These are phyloP conservation scores for Microcebus jonahi DNA, from an alignment of 2,113 vertebrate species.

Conservation along the genomic window DNA sequence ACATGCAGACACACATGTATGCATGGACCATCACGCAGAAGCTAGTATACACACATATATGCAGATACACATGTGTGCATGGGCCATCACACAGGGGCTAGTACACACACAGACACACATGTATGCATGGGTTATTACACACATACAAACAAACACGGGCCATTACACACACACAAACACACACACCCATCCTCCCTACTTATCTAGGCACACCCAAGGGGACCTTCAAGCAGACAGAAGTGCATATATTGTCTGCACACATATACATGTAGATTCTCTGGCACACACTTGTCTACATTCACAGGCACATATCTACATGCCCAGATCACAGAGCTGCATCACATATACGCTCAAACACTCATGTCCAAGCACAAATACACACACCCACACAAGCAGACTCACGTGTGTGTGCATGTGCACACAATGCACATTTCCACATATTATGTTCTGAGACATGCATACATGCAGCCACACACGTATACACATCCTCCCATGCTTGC, in stretches of 20 bases:
- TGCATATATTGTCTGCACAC: neutral
- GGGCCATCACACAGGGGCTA: neutral
- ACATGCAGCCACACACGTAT: neutral
- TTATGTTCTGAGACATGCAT: neutral
- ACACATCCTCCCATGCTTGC: neutral
- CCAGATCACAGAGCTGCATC: neutral
- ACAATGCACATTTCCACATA: neutral
- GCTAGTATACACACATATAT: no score
- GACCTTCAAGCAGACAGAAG: neutral
- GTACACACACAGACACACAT: neutral
- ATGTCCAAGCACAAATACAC: neutral
- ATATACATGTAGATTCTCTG: neutral
- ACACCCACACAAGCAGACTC: neutral
- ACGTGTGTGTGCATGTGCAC: fast-evolving
- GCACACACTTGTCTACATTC: neutral
- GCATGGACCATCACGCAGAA: neutral
- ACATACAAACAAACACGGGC: neutral
- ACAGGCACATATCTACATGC: neutral
- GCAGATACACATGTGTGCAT: no score
- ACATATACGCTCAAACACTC: neutral
- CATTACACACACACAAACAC: neutral
- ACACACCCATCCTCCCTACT: neutral
- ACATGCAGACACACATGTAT: fast-evolving
- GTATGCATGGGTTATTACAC: neutral
- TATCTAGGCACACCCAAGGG: neutral